phyloP scores from a whole-genome alignment of 1,140 invertebrate genomes.

The Nebria ingens region DNA sequence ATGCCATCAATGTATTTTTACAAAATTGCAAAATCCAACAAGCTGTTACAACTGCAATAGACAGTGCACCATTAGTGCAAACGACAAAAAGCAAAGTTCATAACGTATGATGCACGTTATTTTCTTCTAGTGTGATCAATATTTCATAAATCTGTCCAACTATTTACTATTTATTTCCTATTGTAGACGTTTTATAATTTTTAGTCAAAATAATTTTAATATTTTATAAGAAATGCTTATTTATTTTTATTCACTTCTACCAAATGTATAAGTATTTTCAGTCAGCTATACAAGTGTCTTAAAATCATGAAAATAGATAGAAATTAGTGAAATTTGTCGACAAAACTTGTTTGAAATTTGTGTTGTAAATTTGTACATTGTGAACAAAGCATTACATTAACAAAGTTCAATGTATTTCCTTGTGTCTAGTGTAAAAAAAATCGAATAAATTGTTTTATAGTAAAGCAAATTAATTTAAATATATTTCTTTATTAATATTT shows the following conservation, averaged over 20 bases:
- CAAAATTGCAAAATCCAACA: constrained; percentile 14
- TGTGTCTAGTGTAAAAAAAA: background rate
- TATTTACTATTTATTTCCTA: background rate
- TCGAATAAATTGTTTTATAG: background rate
- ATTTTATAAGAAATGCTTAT: background rate
- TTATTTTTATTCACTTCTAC: background rate
- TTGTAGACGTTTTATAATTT: no score
- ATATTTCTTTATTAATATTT: no score
- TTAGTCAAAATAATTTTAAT: background rate
- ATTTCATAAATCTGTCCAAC: background rate
- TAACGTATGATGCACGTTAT: background rate
- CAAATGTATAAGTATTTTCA: constrained; percentile 6
- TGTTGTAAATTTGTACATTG: constrained; percentile 6
- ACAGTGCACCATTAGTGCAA: background rate
- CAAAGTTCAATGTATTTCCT: background rate
- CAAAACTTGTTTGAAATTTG: background rate
- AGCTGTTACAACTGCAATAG: background rate
- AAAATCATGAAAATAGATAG: no score
- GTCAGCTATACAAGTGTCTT: constrained; percentile 6
- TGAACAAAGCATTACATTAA: background rate
- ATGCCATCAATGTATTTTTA: constrained; percentile 22
- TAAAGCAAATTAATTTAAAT: no score
- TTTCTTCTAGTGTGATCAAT: background rate
- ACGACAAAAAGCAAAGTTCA: constrained; percentile 1
- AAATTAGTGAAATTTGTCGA: background rate